These are phyloP conservation scores for Rotaria socialis DNA, from an alignment of 2,888 invertebrate genomes.

Conservation along the genomic window DNA sequence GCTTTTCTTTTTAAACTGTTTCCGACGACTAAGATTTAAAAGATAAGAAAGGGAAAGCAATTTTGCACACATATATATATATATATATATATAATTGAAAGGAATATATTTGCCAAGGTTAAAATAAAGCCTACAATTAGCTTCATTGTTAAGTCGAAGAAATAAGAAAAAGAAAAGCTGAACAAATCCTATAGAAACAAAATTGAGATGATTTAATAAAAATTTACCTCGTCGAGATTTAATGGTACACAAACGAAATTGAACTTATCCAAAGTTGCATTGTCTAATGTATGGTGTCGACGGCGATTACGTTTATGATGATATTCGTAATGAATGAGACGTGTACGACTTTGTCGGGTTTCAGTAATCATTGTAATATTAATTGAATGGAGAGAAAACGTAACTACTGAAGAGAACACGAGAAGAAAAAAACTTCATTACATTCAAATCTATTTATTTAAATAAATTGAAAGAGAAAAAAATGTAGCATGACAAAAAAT, in stretches of 20 bases:
- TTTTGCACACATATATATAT: no score
- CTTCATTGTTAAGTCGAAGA: background rate
- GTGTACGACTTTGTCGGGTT: background rate
- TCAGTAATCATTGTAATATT: background rate
- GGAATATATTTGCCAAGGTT: background rate
- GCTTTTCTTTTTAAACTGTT: no score
- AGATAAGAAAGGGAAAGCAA: background rate
- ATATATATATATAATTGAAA: background rate
- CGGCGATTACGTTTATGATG: background rate
- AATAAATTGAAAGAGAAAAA: background rate
- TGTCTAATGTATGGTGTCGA: constrained; percentile 8
- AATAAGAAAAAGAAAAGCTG: background rate
- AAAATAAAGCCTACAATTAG: background rate
- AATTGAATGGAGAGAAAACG: background rate
- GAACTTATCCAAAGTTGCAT: background rate
- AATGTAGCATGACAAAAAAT: background rate
- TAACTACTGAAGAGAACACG: background rate
- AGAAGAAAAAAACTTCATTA: no score
- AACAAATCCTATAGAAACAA: no score
- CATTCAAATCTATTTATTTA: no score
- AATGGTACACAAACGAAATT: background rate
- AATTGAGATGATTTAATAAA: background rate
- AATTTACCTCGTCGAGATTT: background rate
- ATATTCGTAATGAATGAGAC: background rate
- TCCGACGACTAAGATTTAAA: no score